Evolutionary conservation across 1,140 invertebrate genomes (phyloP), one percentile per base, ranked within the genome.

Genomic region (Ridgeia piscesae): DNA sequence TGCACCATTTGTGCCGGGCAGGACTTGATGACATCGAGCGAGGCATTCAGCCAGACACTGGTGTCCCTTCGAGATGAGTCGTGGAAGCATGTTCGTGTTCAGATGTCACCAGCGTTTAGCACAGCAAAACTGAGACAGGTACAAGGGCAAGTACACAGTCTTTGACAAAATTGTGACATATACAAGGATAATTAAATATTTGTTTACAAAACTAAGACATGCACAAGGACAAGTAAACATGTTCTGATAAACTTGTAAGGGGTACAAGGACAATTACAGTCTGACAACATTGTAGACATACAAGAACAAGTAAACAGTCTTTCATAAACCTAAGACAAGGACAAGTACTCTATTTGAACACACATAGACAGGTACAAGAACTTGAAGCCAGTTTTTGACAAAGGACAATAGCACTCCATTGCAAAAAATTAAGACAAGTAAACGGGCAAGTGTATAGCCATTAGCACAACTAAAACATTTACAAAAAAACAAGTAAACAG

Each of bases 21-120:
- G 58, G 8, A 77, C 27, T 31, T 77, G 8, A 31, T 77, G 11
- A 27, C 58, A 8, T 17, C 14, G 2, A 77, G 58, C 0, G 58
- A 77, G 58, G 27, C 17, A 21, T 77, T 77, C 17, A 4, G 17
- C 58, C 58, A 77, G 58, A 77, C 58, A 77, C 58, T 77, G 58
- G 27, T 21, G 11, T 9, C 58, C 58, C 58, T 77, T 31, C 14
- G 17, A 88, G 93, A 93, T 91, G 94, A 94, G 9, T 92, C 93
- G 35, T 95, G 94, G 94, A 94, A 94, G 92, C 93, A 94, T 35
- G 94, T 95, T 91, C 92, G 94, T 88, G 92, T 91, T 0, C 94
- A 94, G 48, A 35, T 94, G 9, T 93, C 93, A 35, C 94, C 94
- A 89, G 92, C 94, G 4, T 95, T 94, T 42, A 94, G 92, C 17